These are phyloP conservation scores for Microcebus lehilahytsara DNA, from an alignment of 2,113 vertebrate genomes.

Conservation along the genomic window DNA sequence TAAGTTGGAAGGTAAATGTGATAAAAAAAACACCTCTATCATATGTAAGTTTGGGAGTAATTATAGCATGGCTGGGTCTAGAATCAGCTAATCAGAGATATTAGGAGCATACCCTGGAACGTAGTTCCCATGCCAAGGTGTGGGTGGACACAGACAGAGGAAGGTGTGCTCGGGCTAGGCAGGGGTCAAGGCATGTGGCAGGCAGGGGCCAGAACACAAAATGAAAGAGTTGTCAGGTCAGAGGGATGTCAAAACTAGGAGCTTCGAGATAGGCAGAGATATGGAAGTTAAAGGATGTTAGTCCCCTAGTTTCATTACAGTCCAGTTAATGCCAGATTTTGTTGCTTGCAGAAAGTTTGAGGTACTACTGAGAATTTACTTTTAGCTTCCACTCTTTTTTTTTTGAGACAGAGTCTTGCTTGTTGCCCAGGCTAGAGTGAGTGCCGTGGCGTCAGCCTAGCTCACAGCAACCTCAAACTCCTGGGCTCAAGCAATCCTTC, in stretches of 20 bases:
- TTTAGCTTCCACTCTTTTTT: not conserved
- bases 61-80: not conserved
- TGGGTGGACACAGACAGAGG: not conserved
- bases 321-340: not conserved
- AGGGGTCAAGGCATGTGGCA: not conserved
- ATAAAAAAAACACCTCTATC: not conserved
- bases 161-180: not conserved
- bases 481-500: too few relatives aligned
- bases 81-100: not conserved
- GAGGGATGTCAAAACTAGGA: not conserved
- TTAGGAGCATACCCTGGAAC: not conserved
- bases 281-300: not conserved
- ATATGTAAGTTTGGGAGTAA: slow-evolving; percentile 2
- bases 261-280: not conserved
- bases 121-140: not conserved
- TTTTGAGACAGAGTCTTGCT: not conserved
- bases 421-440: too few relatives aligned
- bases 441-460: too few relatives aligned
- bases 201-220: not conserved
- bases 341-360: not conserved
- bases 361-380: not conserved
- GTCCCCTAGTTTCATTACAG: not conserved
- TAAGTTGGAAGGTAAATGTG: slow-evolving; percentile 38
- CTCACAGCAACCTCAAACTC: too few relatives aligned
- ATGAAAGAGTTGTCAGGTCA: not conserved